A percentile compares a stretch with the other conserved stretches of the same genome.
phyloP scores from a whole-genome alignment of 2,888 invertebrate genomes.

The Lithophane socia region DNA sequence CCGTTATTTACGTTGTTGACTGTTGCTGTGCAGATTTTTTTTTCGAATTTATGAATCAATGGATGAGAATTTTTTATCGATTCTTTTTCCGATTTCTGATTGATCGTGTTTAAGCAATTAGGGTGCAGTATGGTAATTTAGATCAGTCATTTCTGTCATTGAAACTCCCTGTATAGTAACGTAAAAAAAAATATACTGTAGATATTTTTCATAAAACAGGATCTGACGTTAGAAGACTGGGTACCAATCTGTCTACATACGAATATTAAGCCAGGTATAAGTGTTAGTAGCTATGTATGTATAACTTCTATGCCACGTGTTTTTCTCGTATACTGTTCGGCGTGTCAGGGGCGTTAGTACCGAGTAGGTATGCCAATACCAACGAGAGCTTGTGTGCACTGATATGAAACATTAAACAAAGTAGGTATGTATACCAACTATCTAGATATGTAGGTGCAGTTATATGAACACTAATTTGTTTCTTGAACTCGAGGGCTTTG shows the following conservation, averaged over 20 bases:
- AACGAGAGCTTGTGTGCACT: conserved; percentile 59
- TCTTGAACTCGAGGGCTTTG: conserved; percentile 61
- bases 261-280: not conserved
- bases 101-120: too few species aligned
- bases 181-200: not conserved
- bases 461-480: conserved; percentile 68
- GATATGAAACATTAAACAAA: conserved; percentile 20
- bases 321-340: conserved; percentile 30
- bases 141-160: not conserved
- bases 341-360: conserved; percentile 47
- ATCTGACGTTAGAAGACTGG: conserved; percentile 20
- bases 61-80: too few species aligned
- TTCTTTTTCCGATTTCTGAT: too few species aligned
- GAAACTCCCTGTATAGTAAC: not conserved
- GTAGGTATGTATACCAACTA: not conserved
- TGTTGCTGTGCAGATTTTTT: too few species aligned
- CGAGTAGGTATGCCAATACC: conserved; percentile 59
- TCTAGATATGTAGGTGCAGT: conserved; percentile 4
- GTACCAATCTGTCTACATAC: not conserved
- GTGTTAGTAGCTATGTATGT: conserved; percentile 40
- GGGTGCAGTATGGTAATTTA: not conserved
- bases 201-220: not conserved
- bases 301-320: conserved; percentile 46
- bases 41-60: too few species aligned
- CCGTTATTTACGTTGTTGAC: too few species aligned